These are phyloP conservation scores for Leuciscus waleckii DNA, from an alignment of 2,797 vertebrate genomes.

Conservation along the genomic window DNA sequence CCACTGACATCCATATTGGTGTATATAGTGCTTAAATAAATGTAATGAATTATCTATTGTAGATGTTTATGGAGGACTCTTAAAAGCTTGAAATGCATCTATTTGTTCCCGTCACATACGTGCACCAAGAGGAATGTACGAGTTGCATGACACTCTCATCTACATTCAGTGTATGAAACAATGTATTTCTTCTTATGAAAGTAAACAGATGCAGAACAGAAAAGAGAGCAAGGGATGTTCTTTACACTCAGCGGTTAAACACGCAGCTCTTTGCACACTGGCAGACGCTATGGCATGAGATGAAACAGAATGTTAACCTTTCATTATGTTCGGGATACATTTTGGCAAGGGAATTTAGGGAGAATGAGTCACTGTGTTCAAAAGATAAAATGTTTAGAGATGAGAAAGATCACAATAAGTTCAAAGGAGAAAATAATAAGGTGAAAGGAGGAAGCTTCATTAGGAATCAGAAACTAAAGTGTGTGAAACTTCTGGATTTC, in stretches of 20 bases:
- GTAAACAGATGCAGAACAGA: constrained; percentile 2
- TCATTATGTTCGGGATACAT: not conserved
- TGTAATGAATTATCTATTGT: not conserved
- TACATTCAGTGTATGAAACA: constrained; percentile 10
- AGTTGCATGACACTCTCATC: not conserved
- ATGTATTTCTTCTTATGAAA: not conserved
- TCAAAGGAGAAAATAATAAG: not conserved
- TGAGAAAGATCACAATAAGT: not conserved
- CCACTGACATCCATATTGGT: not conserved
- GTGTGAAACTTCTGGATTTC: not conserved
- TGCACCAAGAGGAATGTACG: not conserved
- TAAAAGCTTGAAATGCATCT: not conserved
- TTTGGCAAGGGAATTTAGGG: not conserved
- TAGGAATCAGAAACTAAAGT: not conserved
- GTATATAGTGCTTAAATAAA: not conserved
- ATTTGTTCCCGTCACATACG: not conserved
- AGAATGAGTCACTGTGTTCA: not conserved
- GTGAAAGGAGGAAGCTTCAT: not conserved
- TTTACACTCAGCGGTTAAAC: not conserved
- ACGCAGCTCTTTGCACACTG: not conserved
- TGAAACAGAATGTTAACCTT: constrained; percentile 25
- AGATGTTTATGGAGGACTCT: not conserved
- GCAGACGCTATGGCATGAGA: not conserved
- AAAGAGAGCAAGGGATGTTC: not conserved
- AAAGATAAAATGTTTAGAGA: constrained; percentile 1